phyloP scores from a whole-genome alignment of 2,113 vertebrate genomes.

The Seriola quinqueradiata region DNA sequence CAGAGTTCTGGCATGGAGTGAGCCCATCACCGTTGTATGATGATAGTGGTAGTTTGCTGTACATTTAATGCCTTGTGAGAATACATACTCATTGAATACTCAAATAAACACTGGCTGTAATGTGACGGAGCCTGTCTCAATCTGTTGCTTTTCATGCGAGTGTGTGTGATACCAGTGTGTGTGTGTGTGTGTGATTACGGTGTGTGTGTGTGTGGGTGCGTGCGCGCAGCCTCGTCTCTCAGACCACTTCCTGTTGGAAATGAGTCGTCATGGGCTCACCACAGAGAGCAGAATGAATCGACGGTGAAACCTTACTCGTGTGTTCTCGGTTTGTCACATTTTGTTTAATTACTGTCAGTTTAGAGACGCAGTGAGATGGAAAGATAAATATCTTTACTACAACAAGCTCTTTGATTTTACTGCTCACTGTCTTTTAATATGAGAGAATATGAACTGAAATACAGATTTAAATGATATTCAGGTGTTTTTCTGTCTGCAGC shows the following conservation, averaged over 20 bases:
- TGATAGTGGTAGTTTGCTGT: constrained; percentile 77
- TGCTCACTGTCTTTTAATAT: no score
- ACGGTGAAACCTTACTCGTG: neutral
- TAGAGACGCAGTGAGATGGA: neutral
- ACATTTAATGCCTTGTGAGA: constrained; percentile 83
- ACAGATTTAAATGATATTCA: no score
- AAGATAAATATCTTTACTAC: no score
- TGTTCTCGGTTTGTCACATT: neutral
- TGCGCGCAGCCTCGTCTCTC: neutral
- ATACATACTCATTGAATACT: constrained; percentile 77
- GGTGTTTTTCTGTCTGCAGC: no score
- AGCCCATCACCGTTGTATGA: constrained; percentile 70
- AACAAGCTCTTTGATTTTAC: no score
- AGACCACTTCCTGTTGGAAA: constrained; percentile 58
- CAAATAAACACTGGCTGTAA: constrained; percentile 83
- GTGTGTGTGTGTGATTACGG: neutral
- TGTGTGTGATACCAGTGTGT: neutral
- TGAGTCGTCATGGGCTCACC: constrained; percentile 35
- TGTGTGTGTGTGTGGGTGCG: constrained; percentile 12
- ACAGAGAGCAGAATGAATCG: constrained; percentile 22
- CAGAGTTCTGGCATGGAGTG: constrained; percentile 68
- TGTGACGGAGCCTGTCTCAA: constrained; percentile 49
- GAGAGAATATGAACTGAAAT: no score
- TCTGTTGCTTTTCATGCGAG: constrained; percentile 27
- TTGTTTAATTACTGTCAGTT: neutral